Evolutionary conservation across 2,888 invertebrate species (phyloP).

Genomic region (Cancer borealis): DNA sequence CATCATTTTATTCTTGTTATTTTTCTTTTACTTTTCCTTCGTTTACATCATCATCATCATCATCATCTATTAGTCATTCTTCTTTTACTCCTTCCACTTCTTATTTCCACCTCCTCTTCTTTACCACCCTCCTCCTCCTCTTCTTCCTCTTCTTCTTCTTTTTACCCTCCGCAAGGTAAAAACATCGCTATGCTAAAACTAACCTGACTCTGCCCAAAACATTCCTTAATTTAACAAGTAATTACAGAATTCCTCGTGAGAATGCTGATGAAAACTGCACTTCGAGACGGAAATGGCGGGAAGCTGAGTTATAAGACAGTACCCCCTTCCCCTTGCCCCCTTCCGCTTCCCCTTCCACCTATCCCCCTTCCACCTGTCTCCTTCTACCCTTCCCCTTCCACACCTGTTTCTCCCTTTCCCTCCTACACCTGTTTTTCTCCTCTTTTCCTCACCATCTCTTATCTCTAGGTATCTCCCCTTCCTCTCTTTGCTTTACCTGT

Average conservation of each 20-base stretch:
- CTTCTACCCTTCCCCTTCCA: neutral
- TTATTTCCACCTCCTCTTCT: neutral
- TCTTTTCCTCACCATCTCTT: neutral
- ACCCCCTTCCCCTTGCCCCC: neutral
- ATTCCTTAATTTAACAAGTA: constrained; percentile 15
- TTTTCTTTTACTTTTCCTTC: no score
- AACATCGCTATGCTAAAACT: neutral
- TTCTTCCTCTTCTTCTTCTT: neutral
- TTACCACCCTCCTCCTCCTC: neutral
- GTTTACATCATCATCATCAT: neutral
- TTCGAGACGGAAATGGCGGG: constrained; percentile 20
- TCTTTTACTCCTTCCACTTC: neutral
- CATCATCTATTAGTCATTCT: neutral
- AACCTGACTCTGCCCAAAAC: constrained; percentile 15
- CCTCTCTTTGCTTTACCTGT: neutral
- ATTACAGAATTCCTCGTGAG: constrained; percentile 43
- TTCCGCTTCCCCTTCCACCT: neutral
- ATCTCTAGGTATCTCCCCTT: neutral
- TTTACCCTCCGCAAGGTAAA: no score
- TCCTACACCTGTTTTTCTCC: neutral
- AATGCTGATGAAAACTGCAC: constrained; percentile 39
- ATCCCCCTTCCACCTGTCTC: neutral
- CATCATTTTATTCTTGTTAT: no score
- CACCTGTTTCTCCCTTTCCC: neutral
- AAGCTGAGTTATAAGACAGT: constrained; percentile 2